A percentile compares a stretch with the other conserved stretches of the same genome.
Conservation (phyloP, 2,113 vertebrate genomes). For the Oncorhynchus kisutch region DNA sequence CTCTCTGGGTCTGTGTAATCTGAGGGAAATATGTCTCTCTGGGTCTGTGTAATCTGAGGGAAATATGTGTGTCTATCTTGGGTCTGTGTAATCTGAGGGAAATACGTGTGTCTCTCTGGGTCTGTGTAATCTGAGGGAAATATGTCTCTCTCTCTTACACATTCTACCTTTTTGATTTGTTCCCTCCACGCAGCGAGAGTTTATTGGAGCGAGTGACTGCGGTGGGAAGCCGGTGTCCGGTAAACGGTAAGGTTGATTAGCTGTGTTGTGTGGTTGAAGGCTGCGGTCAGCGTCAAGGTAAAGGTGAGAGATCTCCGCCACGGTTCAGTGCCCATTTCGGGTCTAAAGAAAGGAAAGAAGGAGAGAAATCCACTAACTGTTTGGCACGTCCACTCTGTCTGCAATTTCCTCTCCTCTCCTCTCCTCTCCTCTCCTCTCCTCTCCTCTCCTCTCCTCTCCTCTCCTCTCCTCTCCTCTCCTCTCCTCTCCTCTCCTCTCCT, state of each 20-base stretch:
- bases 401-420: background rate
- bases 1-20: too few species aligned
- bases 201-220: background rate
- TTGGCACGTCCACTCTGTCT: constrained; percentile 8
- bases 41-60: too few species aligned
- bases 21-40: too few species aligned
- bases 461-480: too few species aligned
- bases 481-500: too few species aligned
- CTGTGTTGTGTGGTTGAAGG: constrained; percentile 32
- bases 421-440: constrained; percentile 6
- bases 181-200: background rate
- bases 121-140: too few species aligned
- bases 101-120: too few species aligned
- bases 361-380: constrained; percentile 4
- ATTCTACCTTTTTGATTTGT: too few species aligned
- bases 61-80: too few species aligned
- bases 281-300: constrained; percentile 47
- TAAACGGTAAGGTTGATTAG: constrained; percentile 29
- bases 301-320: constrained; percentile 52
- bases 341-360: constrained; percentile 38
- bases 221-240: background rate
- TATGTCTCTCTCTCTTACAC: too few species aligned
- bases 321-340: constrained; percentile 52
- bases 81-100: too few species aligned
- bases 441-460: constrained; percentile 7